Evolutionary conservation across 1,140 invertebrate species (phyloP).

Genomic region (Chironomus tepperi): DNA sequence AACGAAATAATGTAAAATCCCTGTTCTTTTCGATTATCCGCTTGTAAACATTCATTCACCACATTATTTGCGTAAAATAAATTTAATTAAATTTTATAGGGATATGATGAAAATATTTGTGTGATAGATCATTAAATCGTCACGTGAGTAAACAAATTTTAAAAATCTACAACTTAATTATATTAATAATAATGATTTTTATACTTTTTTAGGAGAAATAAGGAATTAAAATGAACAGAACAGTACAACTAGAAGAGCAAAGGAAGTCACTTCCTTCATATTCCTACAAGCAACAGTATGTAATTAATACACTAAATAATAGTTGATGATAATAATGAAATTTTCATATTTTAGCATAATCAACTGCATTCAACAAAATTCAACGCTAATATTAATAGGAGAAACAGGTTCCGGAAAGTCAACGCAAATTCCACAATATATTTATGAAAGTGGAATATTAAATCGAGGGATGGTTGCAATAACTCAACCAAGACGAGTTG

Average conservation of each 20-base stretch:
- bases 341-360: constrained; percentile 41
- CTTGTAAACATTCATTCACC: too few species aligned
- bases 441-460: constrained; percentile 50
- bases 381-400: constrained; percentile 69
- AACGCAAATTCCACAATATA: constrained; percentile 79
- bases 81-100: too few species aligned
- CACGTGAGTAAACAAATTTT: too few species aligned
- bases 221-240: background rate
- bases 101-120: too few species aligned
- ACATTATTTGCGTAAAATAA: too few species aligned
- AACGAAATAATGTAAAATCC: too few species aligned
- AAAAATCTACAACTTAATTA: too few species aligned
- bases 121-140: too few species aligned
- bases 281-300: constrained; percentile 41
- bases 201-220: background rate
- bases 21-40: too few species aligned
- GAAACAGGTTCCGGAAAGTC: constrained; percentile 89
- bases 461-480: constrained; percentile 58
- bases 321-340: background rate
- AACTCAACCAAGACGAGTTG: constrained; percentile 85
- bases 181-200: too few species aligned
- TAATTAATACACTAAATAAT: constrained; percentile 24
- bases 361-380: constrained; percentile 45
- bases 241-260: constrained; percentile 37
- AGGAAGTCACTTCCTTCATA: constrained; percentile 45